Evolutionary conservation across 53 echinoderm and acorn worm genomes (phyloP), one percentile per base, ranked within the genome.

Genomic region (Astropecten irregularis): DNA sequence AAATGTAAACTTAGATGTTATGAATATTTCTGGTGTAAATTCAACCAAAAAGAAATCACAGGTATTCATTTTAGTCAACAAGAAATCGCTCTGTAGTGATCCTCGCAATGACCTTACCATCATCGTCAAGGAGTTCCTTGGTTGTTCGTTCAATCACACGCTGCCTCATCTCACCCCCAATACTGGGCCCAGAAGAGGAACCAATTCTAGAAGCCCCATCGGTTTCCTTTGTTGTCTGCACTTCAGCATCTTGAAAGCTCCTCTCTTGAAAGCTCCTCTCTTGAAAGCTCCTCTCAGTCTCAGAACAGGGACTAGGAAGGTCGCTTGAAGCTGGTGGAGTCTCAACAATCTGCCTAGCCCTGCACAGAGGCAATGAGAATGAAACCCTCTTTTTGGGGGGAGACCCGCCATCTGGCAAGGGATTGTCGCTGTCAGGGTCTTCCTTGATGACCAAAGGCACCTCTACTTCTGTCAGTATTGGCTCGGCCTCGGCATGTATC

Each of bases 111-210:
- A 64, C 37, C 1, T 37, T 34, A 3, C 64, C 39, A 36, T 64
- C 64, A 2, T 64, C 64, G n/a, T 64, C 64, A 37, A 64, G 64
- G 34, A 38, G 64, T 36, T 64, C 64, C 37, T 37, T 64, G 20
- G 36, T 64, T 19, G 20, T 64, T 13, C 64, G 38, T 35, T 64
- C 64, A 64, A 64, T 64, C 30, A 64, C 30, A 34, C 64, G 64
- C 20, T 64, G 64, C 37, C 64, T n/a, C 2, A 20, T 34, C 16
- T 15, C 37, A 2, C 18, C 64, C 2, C 31, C 19, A 34, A 35
- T 29, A 0, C 38, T 18, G 3, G 0, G 19, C n/a, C 64, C n/a
- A 3, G 16, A 3, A 64, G 59, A 14, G n/a, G n/a, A n/a, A n/a
- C n/a, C n/a, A n/a, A n/a, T n/a, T n/a, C n/a, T n/a, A n/a, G n/a